A percentile compares a stretch with the other conserved stretches of the same genome.
Conservation (phyloP, 2,113 vertebrate genomes). For the Hydropotes inermis region DNA sequence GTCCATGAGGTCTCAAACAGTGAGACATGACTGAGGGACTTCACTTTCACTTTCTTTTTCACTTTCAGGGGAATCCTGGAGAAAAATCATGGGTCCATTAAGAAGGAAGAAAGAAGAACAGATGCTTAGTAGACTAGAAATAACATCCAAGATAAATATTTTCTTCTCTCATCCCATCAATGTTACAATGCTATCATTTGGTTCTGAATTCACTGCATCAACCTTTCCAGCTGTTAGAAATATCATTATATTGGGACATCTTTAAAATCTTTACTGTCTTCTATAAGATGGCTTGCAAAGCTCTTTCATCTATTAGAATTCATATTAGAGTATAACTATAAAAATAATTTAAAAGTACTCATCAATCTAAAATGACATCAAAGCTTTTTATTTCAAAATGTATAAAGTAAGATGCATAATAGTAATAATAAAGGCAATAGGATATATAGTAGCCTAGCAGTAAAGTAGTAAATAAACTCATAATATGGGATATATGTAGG, state of each 20-base stretch:
- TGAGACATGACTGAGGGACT: background rate
- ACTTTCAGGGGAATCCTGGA: background rate
- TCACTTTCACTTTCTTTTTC: background rate
- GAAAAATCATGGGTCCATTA: background rate
- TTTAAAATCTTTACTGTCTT: background rate
- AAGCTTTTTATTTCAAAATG: slow-evolving; percentile 14
- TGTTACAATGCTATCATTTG: background rate
- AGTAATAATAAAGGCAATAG: background rate
- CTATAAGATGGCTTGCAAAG: background rate
- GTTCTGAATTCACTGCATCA: background rate
- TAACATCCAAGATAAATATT: background rate
- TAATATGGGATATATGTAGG: background rate
- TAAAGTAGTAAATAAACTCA: background rate
- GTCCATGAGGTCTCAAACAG: background rate
- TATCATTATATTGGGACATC: background rate
- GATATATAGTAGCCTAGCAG: background rate
- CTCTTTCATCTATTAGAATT: background rate
- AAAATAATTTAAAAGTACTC: slow-evolving; percentile 33
- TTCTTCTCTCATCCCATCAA: background rate
- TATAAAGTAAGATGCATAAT: background rate
- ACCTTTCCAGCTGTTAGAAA: background rate
- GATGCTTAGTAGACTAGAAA: background rate
- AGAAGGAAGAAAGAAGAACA: background rate
- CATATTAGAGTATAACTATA: background rate
- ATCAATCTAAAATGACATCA: background rate